Percentiles rank a stretch among this genome's conserved stretches.
Evolutionary conservation across 2,888 invertebrate species (phyloP).

Genomic region (Dichetophora obliterata): DNA sequence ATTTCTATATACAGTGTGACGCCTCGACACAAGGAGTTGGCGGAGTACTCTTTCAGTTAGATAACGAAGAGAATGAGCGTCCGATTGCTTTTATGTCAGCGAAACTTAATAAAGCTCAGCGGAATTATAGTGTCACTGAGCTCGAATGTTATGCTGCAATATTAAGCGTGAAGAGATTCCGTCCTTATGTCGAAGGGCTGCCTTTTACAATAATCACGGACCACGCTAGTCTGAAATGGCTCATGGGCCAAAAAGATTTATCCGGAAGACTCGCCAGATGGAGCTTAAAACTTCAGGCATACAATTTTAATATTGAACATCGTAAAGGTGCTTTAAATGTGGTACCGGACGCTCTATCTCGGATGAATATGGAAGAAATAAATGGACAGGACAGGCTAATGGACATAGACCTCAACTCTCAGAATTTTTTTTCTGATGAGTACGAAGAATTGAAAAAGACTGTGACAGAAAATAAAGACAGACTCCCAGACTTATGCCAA

Average conservation of each 20-base stretch:
- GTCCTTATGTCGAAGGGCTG: constrained; percentile 46
- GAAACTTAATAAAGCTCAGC: too few species aligned
- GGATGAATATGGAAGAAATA: neutral
- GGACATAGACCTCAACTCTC: neutral
- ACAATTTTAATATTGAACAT: too few species aligned
- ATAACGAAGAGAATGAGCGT: neutral
- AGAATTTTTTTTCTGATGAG: neutral
- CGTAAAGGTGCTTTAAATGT: constrained; percentile 9
- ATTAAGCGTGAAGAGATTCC: constrained; percentile 36
- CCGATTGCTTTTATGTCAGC: too few species aligned
- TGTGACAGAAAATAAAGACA: neutral
- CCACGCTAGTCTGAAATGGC: constrained; percentile 47
- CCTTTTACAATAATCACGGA: constrained; percentile 50
- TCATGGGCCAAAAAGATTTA: neutral
- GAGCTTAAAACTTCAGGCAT: too few species aligned
- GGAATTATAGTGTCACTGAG: too few species aligned
- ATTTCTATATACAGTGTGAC: neutral
- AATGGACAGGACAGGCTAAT: neutral
- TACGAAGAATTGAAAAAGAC: neutral
- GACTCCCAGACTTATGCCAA: neutral
- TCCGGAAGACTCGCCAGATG: neutral
- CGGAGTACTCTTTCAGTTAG: neutral
- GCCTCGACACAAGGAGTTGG: neutral
- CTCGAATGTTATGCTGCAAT: too few species aligned
- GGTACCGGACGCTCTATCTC: constrained; percentile 12